Evolutionary conservation across 2,888 invertebrate species (phyloP).

Genomic region (Melolontha melolontha): DNA sequence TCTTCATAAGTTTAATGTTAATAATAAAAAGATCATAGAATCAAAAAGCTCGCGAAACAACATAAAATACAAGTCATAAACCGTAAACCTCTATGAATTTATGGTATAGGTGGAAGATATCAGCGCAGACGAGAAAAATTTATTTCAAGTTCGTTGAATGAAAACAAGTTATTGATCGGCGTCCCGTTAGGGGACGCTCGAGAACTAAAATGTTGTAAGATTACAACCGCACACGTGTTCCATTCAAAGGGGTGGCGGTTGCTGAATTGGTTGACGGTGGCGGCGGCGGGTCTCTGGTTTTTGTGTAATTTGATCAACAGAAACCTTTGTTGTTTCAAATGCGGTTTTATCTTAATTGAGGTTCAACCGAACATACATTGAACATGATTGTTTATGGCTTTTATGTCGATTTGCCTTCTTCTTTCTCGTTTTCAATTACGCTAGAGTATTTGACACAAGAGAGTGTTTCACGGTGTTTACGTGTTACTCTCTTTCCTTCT

Average conservation of each 20-base stretch:
- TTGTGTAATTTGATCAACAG: conserved; percentile 39
- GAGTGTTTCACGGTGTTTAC: too few species aligned
- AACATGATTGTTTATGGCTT: conserved; percentile 35
- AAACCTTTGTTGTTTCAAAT: conserved; percentile 39
- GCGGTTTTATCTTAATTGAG: conserved; percentile 39
- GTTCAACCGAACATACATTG: conserved; percentile 36
- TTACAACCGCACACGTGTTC: conserved; percentile 39
- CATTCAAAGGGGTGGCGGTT: conserved; percentile 36
- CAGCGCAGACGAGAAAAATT: conserved; percentile 33
- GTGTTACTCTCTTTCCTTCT: too few species aligned
- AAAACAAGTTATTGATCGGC: conserved; percentile 37
- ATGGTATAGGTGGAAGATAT: conserved; percentile 16
- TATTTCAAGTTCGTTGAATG: conserved; percentile 38
- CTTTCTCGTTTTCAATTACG: conserved; percentile 31
- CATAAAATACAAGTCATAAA: conserved; percentile 21
- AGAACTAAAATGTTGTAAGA: conserved; percentile 36
- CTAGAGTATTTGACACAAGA: background rate
- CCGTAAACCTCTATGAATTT: conserved; percentile 30
- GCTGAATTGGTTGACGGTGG: conserved; percentile 31
- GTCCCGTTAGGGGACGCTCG: conserved; percentile 30
- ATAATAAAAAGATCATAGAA: conserved; percentile 12
- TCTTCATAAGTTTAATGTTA: background rate
- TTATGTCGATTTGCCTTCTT: conserved; percentile 26
- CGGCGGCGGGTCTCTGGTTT: conserved; percentile 29
- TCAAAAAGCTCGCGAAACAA: conserved; percentile 22